Conservation (phyloP, 35 echinoderm and acorn worm species). For the Apostichopus japonicus region DNA sequence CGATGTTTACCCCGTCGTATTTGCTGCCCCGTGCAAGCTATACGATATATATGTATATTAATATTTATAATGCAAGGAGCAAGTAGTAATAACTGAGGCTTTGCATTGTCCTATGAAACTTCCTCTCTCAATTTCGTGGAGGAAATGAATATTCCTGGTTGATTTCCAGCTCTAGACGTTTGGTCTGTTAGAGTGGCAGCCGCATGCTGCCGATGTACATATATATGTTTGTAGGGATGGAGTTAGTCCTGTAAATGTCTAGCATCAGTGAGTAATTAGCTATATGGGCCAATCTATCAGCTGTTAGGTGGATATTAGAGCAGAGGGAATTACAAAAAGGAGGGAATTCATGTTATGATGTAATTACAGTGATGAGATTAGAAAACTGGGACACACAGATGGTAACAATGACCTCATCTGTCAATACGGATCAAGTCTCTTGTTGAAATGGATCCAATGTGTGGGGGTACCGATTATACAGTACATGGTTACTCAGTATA, state of each 20-base stretch:
- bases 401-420: background rate
- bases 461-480: background rate
- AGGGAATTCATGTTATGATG: background rate
- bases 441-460: background rate
- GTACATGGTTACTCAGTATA: too few species aligned
- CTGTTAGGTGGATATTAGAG: background rate
- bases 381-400: slow-evolving; percentile 15
- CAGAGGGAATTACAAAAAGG: background rate
- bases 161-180: background rate
- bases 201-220: too few species aligned
- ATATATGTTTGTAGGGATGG: too few species aligned
- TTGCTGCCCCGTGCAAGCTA: too few species aligned
- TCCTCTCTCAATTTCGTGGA: background rate
- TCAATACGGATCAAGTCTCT: background rate
- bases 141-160: slow-evolving; percentile 1
- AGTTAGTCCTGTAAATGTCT: too few species aligned
- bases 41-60: too few species aligned
- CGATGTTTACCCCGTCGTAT: too few species aligned
- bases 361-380: background rate
- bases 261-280: background rate
- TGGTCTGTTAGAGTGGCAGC: background rate
- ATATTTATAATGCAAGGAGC: too few species aligned
- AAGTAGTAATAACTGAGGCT: background rate
- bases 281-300: background rate
- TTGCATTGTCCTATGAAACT: background rate